Base-by-base conservation (phyloP, 1,140 invertebrate genomes). In the Galleria mellonella region DNA sequence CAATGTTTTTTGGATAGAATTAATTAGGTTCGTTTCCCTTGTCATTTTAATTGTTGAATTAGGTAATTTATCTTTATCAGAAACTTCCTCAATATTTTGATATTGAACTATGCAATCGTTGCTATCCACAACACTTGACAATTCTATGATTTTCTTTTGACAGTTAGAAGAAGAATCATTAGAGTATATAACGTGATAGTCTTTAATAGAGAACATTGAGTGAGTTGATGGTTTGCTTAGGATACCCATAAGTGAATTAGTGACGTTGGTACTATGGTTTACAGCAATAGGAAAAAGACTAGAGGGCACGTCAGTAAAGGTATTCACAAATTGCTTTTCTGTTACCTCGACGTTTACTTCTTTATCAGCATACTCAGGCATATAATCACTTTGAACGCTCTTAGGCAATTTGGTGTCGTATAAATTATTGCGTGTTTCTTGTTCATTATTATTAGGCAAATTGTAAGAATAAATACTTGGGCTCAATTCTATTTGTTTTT, bases 291-390 rank as follows among this genome's bases (percentile, higher is more conserved):
- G 46, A 9, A 65, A 55, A 43, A 62, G 43, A 31, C 46, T 43
- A 1, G 75, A 78, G 9, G 72, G 65, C 8, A 62, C 63, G 35
- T 78, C 67, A 8, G 69, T 78, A 35, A 58, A 61, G 6, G 41
- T 61, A 15, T 68, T 51, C 0, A 59, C 40, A 27, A 44, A 56
- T 17, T 66, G 46, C 27, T 56, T 66, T 8, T 49, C 43, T 9
- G 37, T 14, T 0, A 66, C 32, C 33, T 63, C 40, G 2, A 50
- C 66, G 33, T 46, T 55, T 6, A 72, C 53, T 68, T 72, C 72
- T 63, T 78, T 83, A 41, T 79, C 73, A n/a, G 48, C 49, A 13
- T 30, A 49, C 9, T 39, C 17, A 13, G 47, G 33, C 49, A 49
- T 45, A 27, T 14, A n/a, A n/a, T n/a, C n/a, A n/a, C n/a, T n/a